phyloP scores from a whole-genome alignment of 2,797 vertebrate species.

The Pseudomugil tenellus region DNA sequence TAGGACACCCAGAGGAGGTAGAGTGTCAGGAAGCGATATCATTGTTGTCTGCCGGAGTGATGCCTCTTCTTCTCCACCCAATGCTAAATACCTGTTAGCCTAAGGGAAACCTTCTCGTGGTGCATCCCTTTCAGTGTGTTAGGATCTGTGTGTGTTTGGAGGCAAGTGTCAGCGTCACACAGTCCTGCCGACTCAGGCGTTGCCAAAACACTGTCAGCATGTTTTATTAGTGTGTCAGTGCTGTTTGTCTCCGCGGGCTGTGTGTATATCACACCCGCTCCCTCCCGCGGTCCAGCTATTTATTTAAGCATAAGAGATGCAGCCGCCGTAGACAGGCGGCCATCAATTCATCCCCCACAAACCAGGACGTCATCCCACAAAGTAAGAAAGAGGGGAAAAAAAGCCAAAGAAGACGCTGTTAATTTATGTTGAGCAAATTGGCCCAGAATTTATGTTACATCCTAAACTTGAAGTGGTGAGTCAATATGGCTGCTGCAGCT shows the following conservation, averaged over 20 bases:
- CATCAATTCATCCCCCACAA: constrained; percentile 59
- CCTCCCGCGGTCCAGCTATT: constrained; percentile 58
- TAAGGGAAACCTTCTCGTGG: constrained; percentile 41
- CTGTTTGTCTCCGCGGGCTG: constrained; percentile 70
- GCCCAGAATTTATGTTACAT: constrained; percentile 56
- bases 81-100: constrained; percentile 73
- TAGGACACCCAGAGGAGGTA: constrained; percentile 68
- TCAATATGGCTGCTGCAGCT: constrained; percentile 34
- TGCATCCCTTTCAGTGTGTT: constrained; percentile 20
- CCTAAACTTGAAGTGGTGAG: constrained; percentile 35
- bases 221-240: constrained; percentile 77
- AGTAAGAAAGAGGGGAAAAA: constrained; percentile 5
- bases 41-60: constrained; percentile 74
- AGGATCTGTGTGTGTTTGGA: constrained; percentile 29
- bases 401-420: constrained; percentile 33
- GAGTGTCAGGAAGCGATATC: constrained; percentile 77
- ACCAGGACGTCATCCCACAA: constrained; percentile 53
- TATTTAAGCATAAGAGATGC: constrained; percentile 68
- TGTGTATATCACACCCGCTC: constrained; percentile 55
- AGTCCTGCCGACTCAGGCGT: constrained; percentile 73
- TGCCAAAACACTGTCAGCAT: constrained; percentile 78
- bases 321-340: constrained; percentile 52
- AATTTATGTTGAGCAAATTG: constrained; percentile 62
- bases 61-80: constrained; percentile 61
- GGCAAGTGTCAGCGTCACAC: constrained; percentile 61